Conservation (phyloP, 2,113 vertebrate species). For the Sinosuthora webbiana region DNA sequence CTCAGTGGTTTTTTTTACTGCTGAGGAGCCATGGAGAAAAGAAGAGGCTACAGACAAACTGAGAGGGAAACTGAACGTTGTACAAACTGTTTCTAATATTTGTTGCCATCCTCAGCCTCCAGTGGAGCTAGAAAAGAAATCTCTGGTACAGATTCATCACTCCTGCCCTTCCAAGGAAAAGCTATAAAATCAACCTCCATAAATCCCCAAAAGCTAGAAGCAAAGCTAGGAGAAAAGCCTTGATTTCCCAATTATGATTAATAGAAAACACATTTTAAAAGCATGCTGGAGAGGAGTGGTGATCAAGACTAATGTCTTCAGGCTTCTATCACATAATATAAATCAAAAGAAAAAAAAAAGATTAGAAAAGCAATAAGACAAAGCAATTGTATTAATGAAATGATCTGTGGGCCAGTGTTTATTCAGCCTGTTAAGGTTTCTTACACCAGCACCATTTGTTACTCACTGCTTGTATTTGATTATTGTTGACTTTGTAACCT, state of each 20-base stretch:
- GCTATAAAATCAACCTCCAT: neutral
- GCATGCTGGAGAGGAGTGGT: neutral
- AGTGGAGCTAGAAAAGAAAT: neutral
- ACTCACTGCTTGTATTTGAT: neutral
- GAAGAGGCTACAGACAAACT: neutral
- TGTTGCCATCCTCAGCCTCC: neutral
- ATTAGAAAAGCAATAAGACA: neutral
- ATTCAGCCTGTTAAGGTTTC: neutral
- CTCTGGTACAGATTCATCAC: neutral
- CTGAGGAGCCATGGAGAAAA: neutral
- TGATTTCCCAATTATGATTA: neutral
- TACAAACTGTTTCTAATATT: neutral
- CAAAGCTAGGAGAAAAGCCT: neutral
- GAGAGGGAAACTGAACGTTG: rapidly evolving
- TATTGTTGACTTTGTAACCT: neutral
- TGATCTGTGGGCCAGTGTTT: neutral
- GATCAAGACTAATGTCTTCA: neutral
- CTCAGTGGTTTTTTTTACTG: neutral
- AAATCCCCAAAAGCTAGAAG: neutral
- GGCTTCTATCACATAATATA: neutral
- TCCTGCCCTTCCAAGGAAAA: neutral
- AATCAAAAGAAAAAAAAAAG: neutral
- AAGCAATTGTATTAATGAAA: neutral
- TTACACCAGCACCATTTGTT: neutral
- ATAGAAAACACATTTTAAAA: neutral